Evolutionary conservation across 2,888 invertebrate genomes (phyloP), one percentile per base, ranked within the genome.

Genomic region (Belgica antarctica): DNA sequence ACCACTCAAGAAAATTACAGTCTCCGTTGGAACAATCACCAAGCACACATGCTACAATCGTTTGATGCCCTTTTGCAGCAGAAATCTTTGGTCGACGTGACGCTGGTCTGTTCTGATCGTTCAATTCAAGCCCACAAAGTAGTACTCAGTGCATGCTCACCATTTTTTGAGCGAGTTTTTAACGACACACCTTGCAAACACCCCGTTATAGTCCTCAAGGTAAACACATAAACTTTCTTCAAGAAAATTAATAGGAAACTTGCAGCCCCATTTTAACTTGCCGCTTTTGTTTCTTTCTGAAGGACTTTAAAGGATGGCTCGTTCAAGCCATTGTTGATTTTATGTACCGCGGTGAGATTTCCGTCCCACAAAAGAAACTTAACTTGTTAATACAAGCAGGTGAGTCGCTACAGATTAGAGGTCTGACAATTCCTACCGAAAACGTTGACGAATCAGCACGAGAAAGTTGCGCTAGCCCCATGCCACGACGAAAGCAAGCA

Each of bases 21-120:
- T 78, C 85, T 94, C 77, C 87, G 92, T 81, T 95, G 94, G 94
- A 93, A 93, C 84, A 94, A 94, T 83, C 94, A 94, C 83, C 92
- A 92, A 79, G 87, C 87, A 74, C 92, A 94, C 80, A 87, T 95
- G 77, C 84, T 94, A 74, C 86, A 89, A 76, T 89, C 94, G 66
- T 94, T 95, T 81, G 94, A 93, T 77, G 88, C 89, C n/a, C 84
- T 94, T 72, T 84, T 94, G 72, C 90, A 92, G 77, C 89, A 89
- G 22, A 93, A 93, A 81, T 87, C 89, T 7, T 85, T 94, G 70
- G 94, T 94, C 72, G 94, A 94, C 79, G 94, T 94, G 71, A 94
- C 94, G 17, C 85, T 94, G 73, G 92, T 94, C 59, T 94, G 94
- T 78, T 88, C 91, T 72, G 93, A 92, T 77, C 87, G 88, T 71